A percentile compares a stretch with the other conserved stretches of the same genome.
Conservation (phyloP, 1,140 invertebrate genomes). For the Drosophila prosaltans region DNA sequence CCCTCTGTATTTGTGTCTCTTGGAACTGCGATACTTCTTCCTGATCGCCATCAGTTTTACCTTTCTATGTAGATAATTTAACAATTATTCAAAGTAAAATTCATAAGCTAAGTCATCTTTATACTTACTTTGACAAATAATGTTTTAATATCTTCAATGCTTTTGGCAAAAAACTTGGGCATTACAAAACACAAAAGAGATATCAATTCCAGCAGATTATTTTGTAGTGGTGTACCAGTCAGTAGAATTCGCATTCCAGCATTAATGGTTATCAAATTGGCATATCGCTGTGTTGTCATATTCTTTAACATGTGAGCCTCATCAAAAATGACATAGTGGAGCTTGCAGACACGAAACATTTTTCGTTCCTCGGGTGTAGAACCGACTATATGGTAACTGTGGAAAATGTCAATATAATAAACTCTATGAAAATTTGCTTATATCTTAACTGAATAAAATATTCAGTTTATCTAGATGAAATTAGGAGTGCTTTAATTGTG, state of each 20-base stretch:
- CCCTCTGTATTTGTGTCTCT: slow-evolving; percentile 93
- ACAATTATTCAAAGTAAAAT: not conserved
- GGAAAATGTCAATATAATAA: not conserved
- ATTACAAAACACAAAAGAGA: slow-evolving; percentile 97
- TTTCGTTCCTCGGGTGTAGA: slow-evolving; percentile 94
- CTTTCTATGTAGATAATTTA: slow-evolving; percentile 58
- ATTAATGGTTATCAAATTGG: slow-evolving; percentile 94
- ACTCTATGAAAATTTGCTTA: too few species aligned
- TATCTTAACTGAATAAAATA: too few species aligned
- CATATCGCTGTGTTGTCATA: slow-evolving; percentile 95
- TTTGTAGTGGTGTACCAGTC: slow-evolving; percentile 97
- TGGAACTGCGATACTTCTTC: slow-evolving; percentile 91
- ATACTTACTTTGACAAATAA: slow-evolving; percentile 88
- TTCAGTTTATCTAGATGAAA: too few species aligned
- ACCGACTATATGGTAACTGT: slow-evolving; percentile 89
- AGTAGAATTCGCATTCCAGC: slow-evolving; percentile 92
- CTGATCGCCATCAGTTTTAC: slow-evolving; percentile 83
- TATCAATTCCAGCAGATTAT: slow-evolving; percentile 97
- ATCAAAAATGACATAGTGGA: slow-evolving; percentile 97
- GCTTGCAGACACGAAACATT: slow-evolving; percentile 93
- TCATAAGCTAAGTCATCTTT: too few species aligned
- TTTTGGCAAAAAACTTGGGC: slow-evolving; percentile 96
- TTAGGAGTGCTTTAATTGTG: too few species aligned
- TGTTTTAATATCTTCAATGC: slow-evolving; percentile 93
- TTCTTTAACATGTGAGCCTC: slow-evolving; percentile 99